Conservation (phyloP, 2,113 vertebrate species). For the Heterocephalus glaber region DNA sequence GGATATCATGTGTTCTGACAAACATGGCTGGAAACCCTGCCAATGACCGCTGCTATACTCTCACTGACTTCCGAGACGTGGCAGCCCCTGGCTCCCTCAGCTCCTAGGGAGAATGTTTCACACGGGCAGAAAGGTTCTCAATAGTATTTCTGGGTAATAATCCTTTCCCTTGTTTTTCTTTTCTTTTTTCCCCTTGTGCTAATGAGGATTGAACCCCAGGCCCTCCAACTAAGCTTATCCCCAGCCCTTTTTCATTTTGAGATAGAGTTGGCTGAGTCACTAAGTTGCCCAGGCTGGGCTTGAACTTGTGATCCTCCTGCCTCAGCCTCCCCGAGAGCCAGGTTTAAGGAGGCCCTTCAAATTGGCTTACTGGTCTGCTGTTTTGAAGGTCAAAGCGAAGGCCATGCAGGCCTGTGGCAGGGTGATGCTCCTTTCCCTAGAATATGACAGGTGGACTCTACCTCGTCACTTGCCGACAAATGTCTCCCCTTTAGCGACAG, state of each 20-base stretch:
- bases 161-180: not conserved
- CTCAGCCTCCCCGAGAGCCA: not conserved
- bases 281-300: not conserved
- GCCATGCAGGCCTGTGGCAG: not conserved
- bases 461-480: not conserved
- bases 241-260: not conserved
- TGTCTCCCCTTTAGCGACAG: not conserved
- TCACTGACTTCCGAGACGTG: accelerated
- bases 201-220: not conserved
- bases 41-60: accelerated
- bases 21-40: accelerated
- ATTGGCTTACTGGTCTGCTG: not conserved
- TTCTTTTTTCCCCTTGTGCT: not conserved
- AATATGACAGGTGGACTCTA: not conserved
- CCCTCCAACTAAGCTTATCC: not conserved
- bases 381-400: not conserved
- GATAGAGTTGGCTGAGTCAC: not conserved
- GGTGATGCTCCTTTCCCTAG: not conserved
- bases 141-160: not conserved
- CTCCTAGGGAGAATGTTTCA: not conserved
- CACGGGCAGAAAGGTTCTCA: not conserved
- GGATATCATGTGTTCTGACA: too few species aligned
- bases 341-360: not conserved
- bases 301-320: not conserved
- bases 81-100: not conserved